phyloP scores from a whole-genome alignment of 23 tunicate genomes.

The Halocynthia roretzi region DNA sequence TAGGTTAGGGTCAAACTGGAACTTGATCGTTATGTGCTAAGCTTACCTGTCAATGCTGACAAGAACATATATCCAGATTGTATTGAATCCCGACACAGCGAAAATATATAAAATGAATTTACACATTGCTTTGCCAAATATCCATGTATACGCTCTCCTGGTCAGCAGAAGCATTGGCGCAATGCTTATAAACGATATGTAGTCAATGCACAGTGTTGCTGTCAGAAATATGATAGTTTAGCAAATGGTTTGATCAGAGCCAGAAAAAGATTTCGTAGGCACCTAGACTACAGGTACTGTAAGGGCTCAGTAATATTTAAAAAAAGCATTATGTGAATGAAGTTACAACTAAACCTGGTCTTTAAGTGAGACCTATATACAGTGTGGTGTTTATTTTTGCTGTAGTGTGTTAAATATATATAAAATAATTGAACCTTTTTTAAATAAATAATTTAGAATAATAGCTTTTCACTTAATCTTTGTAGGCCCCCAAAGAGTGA shows the following conservation, averaged over 20 bases:
- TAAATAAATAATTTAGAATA: too few relatives aligned
- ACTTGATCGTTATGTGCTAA: background rate
- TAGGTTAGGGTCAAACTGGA: too few relatives aligned
- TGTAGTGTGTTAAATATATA: too few relatives aligned
- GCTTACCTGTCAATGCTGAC: slow-evolving; percentile 41
- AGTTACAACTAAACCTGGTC: too few relatives aligned
- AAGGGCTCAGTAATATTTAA: background rate
- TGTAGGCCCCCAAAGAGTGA: too few relatives aligned
- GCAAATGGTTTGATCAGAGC: too few relatives aligned
- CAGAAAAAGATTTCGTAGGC: too few relatives aligned
- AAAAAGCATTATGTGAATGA: background rate
- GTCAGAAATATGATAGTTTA: background rate
- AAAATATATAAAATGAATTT: slow-evolving; percentile 17
- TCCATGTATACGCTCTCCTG: slow-evolving; percentile 27
- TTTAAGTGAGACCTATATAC: too few relatives aligned
- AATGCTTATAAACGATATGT: slow-evolving; percentile 8
- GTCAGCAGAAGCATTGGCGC: slow-evolving; percentile 21
- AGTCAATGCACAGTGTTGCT: slow-evolving; percentile 20
- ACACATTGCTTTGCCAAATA: slow-evolving; percentile 12
- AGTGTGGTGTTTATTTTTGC: too few relatives aligned
- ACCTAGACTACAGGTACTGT: too few relatives aligned
- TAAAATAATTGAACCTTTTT: too few relatives aligned
- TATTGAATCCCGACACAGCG: slow-evolving; percentile 14
- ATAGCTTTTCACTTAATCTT: too few relatives aligned
- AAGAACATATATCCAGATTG: slow-evolving; percentile 27